Evolutionary conservation across 2,888 invertebrate species (phyloP).

Genomic region (Leucania comma): DNA sequence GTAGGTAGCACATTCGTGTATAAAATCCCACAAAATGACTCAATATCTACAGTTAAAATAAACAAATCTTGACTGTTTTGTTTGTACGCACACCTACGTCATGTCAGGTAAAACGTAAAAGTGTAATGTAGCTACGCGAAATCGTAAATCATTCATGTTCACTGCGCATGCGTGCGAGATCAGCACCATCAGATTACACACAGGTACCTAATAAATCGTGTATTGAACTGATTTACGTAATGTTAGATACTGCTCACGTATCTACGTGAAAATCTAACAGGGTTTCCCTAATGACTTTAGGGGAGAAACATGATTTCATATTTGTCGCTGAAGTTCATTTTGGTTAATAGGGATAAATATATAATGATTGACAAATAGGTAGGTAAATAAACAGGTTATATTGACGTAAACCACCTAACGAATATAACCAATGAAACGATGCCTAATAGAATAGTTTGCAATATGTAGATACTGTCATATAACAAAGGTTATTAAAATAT

Average conservation of each 20-base stretch:
- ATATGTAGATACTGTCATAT: no score
- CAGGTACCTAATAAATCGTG: conserved; percentile 9
- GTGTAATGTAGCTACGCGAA: not conserved
- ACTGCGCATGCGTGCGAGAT: conserved; percentile 39
- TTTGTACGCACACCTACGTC: conserved; percentile 5
- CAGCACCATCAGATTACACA: conserved; percentile 10
- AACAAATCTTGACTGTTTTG: conserved; percentile 21
- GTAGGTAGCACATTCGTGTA: not conserved
- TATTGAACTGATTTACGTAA: not conserved
- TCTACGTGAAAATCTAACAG: not conserved
- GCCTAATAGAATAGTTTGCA: no score
- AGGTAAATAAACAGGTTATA: no score
- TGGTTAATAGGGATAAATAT: no score
- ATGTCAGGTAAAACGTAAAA: conserved; percentile 23
- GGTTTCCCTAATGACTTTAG: not conserved
- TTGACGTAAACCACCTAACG: no score
- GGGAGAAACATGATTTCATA: not conserved
- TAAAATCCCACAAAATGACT: not conserved
- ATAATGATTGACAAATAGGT: no score
- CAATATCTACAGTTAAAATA: conserved; percentile 19
- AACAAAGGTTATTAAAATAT: no score
- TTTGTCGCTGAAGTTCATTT: not conserved
- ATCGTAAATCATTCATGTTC: conserved; percentile 51
- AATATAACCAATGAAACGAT: no score
- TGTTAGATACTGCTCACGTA: not conserved